phyloP scores from a whole-genome alignment of 2,888 invertebrate species.

The Meghimatium bilineatum region DNA sequence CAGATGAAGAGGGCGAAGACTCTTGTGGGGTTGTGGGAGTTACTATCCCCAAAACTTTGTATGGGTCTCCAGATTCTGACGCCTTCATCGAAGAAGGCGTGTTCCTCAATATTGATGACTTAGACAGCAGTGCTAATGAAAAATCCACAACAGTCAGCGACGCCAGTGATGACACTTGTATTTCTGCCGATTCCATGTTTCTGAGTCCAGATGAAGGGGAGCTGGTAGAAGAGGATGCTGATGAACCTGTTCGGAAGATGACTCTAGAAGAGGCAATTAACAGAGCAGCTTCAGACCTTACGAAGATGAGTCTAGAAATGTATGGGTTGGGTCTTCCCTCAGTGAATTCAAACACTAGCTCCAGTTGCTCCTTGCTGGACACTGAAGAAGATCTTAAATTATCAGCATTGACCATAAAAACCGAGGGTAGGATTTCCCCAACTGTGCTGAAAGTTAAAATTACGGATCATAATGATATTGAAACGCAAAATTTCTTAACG shows the following conservation, averaged over 20 bases:
- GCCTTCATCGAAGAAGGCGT: constrained; percentile 64
- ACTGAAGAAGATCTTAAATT: not conserved
- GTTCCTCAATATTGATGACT: constrained; percentile 64
- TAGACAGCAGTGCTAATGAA: constrained; percentile 20
- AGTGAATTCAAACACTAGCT: not conserved
- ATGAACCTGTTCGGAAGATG: constrained; percentile 22
- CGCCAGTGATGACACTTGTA: constrained; percentile 56
- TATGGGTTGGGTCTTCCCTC: not conserved
- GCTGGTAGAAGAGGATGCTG: constrained; percentile 37
- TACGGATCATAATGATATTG: not conserved
- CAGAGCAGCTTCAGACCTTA: constrained; percentile 40
- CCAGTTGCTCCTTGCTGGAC: not conserved
- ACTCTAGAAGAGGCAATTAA: constrained; percentile 41
- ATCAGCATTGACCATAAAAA: not conserved
- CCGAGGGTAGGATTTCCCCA: constrained; percentile 18
- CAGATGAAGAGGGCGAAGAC: constrained; percentile 7
- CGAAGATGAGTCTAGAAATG: constrained; percentile 26
- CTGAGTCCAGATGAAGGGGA: constrained; percentile 40
- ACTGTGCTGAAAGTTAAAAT: constrained; percentile 34
- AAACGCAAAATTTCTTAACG: constrained; percentile 26
- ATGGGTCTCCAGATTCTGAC: constrained; percentile 51
- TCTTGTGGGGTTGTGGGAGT: not conserved
- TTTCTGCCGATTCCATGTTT: constrained; percentile 55
- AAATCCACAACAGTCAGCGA: constrained; percentile 26
- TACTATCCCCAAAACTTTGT: not conserved